These are phyloP conservation scores for Neosilurus mollespiculum DNA, from an alignment of 2,797 vertebrate genomes.

Conservation along the genomic window DNA sequence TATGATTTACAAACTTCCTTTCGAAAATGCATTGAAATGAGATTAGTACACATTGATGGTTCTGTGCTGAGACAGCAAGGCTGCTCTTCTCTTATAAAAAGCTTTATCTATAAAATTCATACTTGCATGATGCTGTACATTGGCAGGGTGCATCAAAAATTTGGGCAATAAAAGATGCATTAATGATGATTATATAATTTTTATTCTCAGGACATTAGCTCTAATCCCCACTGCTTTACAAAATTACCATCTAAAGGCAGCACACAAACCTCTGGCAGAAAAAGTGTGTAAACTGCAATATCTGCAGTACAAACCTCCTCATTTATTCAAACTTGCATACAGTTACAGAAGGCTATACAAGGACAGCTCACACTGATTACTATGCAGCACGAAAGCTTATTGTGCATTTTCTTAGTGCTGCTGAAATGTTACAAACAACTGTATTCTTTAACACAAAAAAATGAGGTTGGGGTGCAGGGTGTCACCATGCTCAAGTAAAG, in stretches of 20 bases:
- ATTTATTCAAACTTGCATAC: conserved; percentile 5
- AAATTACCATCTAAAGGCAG: neutral
- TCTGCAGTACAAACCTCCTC: neutral
- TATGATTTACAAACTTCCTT: conserved; percentile 40
- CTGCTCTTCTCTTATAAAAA: conserved; percentile 3
- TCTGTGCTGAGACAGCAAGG: conserved; percentile 14
- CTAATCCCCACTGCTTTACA: neutral
- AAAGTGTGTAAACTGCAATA: neutral
- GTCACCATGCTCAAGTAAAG: neutral
- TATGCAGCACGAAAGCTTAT: conserved; percentile 30
- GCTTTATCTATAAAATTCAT: conserved; percentile 13
- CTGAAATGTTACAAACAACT: conserved; percentile 25
- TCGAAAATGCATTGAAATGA: conserved; percentile 34
- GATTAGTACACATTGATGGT: conserved; percentile 28
- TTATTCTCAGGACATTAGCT: neutral
- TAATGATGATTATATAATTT: neutral
- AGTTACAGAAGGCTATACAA: conserved; percentile 2
- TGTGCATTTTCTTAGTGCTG: conserved; percentile 9
- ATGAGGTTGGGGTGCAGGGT: neutral
- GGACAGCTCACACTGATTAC: conserved; percentile 25
- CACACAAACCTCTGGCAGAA: neutral
- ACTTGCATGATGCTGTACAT: neutral
- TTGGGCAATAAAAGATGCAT: neutral
- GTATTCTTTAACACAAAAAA: conserved; percentile 17
- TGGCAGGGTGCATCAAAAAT: neutral